Conservation (phyloP, 2,797 vertebrate species). For the Myotis planiceps region DNA sequence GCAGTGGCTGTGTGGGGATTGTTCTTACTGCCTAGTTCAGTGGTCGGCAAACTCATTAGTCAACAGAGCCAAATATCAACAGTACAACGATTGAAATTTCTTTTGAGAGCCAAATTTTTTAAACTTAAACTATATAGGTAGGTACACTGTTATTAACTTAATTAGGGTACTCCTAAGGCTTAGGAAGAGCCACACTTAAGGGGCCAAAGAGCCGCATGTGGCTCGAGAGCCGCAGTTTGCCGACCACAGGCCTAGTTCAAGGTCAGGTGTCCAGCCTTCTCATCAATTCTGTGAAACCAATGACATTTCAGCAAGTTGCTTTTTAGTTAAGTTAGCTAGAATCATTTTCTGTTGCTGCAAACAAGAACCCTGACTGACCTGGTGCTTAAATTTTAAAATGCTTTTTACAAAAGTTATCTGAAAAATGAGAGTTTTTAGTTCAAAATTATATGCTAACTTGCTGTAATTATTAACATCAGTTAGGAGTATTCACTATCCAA, state of each 20-base stretch:
- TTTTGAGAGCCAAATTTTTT: too few species aligned
- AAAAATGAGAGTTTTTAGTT: conserved; percentile 14
- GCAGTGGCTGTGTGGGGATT: background rate
- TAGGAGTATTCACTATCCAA: background rate
- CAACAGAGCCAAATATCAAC: too few species aligned
- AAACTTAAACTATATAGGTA: too few species aligned
- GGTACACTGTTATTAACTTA: too few species aligned
- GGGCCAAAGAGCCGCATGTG: too few species aligned
- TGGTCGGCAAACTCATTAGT: too few species aligned
- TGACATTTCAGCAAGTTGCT: background rate
- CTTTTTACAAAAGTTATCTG: conserved; percentile 23
- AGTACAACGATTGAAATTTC: too few species aligned
- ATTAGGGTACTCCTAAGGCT: too few species aligned
- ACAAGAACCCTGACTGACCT: background rate
- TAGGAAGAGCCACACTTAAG: too few species aligned
- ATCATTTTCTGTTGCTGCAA: background rate
- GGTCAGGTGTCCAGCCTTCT: background rate
- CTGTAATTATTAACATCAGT: background rate
- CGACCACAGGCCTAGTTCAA: background rate
- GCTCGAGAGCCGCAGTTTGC: too few species aligned
- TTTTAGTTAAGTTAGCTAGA: background rate
- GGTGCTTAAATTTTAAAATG: background rate
- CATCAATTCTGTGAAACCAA: background rate
- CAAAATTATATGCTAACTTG: background rate
- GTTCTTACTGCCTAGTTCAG: background rate